These are phyloP conservation scores for Merops nubicus DNA, from an alignment of 2,113 vertebrate species.

Conservation along the genomic window DNA sequence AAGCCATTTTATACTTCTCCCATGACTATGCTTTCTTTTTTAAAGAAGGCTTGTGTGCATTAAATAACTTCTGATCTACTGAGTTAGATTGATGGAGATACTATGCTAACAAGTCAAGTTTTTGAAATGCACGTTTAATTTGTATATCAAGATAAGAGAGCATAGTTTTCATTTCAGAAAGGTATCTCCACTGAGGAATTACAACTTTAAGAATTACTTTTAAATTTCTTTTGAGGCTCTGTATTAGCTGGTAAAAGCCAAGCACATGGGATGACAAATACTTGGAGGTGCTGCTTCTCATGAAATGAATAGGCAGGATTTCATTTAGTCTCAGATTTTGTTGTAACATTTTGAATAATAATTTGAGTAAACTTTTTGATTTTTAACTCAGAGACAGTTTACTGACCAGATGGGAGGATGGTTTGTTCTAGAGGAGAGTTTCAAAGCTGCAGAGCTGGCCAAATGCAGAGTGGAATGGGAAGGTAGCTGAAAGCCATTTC, in stretches of 20 bases:
- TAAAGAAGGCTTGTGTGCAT: background rate
- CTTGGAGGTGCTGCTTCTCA: background rate
- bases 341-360: background rate
- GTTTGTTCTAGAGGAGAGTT: background rate
- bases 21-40: background rate
- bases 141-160: background rate
- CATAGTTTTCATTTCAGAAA: background rate
- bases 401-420: background rate
- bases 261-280: background rate
- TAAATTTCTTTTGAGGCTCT: background rate
- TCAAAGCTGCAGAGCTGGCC: background rate
- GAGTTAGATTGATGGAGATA: background rate
- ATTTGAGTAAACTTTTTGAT: background rate
- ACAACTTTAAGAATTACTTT: background rate
- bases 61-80: background rate
- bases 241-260: background rate
- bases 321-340: background rate
- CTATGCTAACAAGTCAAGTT: background rate
- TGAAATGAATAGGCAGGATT: background rate
- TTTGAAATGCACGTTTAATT: background rate
- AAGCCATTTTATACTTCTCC: background rate
- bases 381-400: background rate
- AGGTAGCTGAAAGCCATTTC: background rate
- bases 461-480: background rate
- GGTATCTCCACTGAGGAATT: background rate